Evolutionary conservation across 2,113 vertebrate genomes (phyloP).

Genomic region (Sterna hirundo): DNA sequence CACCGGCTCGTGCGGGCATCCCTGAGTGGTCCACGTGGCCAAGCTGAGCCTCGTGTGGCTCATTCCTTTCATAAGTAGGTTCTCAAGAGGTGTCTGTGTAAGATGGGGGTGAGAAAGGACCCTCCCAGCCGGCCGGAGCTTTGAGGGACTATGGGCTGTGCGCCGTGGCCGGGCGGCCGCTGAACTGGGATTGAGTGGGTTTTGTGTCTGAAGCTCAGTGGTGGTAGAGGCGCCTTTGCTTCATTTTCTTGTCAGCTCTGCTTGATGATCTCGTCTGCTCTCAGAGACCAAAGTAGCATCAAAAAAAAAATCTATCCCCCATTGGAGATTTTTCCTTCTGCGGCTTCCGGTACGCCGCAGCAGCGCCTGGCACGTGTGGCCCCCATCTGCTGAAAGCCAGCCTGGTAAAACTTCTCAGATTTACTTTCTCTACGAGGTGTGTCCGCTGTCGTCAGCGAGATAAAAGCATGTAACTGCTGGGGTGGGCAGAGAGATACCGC

Average conservation of each 20-base stretch:
- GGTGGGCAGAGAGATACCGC: background rate
- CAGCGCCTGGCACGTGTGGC: background rate
- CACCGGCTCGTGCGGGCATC: rapidly evolving
- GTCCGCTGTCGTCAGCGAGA: background rate
- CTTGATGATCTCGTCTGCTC: background rate
- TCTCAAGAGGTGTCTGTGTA: background rate
- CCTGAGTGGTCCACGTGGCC: background rate
- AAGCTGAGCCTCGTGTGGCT: rapidly evolving
- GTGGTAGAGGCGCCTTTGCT: background rate
- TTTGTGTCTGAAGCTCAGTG: background rate
- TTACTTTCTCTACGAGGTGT: rapidly evolving
- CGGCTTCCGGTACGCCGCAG: background rate
- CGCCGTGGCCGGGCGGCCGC: background rate
- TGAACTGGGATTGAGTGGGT: background rate
- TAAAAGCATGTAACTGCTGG: background rate
- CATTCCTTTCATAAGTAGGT: background rate
- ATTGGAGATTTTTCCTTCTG: background rate
- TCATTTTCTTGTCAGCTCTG: background rate
- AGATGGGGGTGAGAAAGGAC: background rate
- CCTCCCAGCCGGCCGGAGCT: background rate
- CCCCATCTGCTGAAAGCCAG: background rate
- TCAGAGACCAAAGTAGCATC: background rate
- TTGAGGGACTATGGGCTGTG: background rate
- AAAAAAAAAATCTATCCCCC: background rate
- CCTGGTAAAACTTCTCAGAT: background rate